Evolutionary conservation across 2,888 invertebrate species (phyloP).

Genomic region (Polydesmus complanatus): DNA sequence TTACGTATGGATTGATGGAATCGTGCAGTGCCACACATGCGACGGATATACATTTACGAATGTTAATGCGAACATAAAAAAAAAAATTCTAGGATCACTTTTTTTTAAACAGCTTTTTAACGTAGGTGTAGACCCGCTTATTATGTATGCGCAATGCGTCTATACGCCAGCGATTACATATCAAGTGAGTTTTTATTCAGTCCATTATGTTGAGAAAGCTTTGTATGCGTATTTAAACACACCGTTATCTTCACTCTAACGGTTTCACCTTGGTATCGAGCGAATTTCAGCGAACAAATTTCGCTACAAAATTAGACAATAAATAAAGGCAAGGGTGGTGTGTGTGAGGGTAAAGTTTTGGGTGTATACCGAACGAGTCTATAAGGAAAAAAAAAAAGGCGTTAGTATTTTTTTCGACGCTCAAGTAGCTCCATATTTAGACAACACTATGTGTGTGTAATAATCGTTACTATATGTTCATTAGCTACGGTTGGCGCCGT

Average conservation of each 20-base stretch:
- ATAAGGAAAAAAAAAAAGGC: too few species aligned
- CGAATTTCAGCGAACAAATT: background rate
- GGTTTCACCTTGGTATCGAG: background rate
- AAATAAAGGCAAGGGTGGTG: background rate
- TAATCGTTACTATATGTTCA: background rate
- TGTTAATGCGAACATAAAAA: background rate
- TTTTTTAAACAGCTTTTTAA: background rate
- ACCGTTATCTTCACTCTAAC: background rate
- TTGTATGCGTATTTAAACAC: background rate
- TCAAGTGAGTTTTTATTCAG: background rate
- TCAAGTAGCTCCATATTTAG: background rate
- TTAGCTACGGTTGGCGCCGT: background rate
- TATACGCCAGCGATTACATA: background rate
- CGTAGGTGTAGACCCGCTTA: background rate
- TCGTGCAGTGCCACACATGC: background rate
- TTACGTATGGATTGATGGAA: background rate
- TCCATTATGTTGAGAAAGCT: background rate
- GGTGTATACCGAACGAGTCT: background rate
- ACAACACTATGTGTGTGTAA: background rate
- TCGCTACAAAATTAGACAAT: background rate
- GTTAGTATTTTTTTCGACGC: too few species aligned
- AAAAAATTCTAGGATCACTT: background rate
- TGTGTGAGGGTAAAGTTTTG: background rate
- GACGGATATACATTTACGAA: background rate
- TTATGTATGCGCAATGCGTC: background rate